Conservation (phyloP, 1,140 invertebrate genomes). For the Bombus confusus region DNA sequence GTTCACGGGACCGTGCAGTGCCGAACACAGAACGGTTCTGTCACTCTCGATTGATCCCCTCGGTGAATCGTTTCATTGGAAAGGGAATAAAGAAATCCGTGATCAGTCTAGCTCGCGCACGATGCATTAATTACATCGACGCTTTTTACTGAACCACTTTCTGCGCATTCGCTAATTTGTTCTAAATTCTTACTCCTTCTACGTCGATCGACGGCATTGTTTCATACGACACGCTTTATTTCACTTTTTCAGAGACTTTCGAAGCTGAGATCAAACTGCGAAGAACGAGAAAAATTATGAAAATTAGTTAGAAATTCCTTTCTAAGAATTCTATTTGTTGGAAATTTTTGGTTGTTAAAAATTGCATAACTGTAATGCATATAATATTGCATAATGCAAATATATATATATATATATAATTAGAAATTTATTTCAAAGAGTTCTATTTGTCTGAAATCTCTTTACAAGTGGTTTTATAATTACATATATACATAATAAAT, state of each 20-base stretch:
- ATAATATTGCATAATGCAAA: no score
- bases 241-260: conserved; percentile 30
- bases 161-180: conserved; percentile 26
- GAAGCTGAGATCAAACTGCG: not conserved
- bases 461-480: not conserved
- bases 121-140: not conserved
- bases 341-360: not conserved
- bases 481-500: not conserved
- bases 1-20: conserved; percentile 56
- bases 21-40: conserved; percentile 56
- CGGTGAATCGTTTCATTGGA: conserved; percentile 51
- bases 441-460: not conserved
- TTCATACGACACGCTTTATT: not conserved
- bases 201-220: not conserved
- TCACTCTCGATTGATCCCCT: conserved; percentile 68
- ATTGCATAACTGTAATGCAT: not conserved
- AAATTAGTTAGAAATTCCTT: not conserved
- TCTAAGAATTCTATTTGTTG: not conserved
- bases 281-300: not conserved
- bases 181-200: not conserved
- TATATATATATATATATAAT: no score
- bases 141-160: conserved; percentile 18
- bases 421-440: no score
- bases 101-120: not conserved
- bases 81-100: conserved; percentile 29